Base-by-base conservation (phyloP, 2,888 invertebrate species). In the Ornithoptera priamus region DNA sequence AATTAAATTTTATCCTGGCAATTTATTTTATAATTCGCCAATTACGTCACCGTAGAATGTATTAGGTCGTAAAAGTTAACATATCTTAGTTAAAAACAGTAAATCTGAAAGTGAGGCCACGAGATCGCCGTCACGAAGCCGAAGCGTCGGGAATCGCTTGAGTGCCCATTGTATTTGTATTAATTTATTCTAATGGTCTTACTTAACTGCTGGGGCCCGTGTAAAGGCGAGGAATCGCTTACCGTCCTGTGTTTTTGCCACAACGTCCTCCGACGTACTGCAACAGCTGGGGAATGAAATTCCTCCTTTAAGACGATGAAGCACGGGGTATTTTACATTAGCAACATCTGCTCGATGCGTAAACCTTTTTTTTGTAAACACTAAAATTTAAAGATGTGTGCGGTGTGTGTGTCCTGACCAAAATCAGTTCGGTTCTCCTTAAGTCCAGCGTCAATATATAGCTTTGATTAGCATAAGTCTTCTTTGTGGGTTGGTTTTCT, bases 121-220 rank as follows among this genome's bases (percentile, higher is more conserved):
- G 12, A 46, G 50, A 3, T 30, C 50, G 30, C 42, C 66, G 65
- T 59, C 59, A 65, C 53, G 61, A 60, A 12, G 12, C 10, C 22
- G 15, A 59, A 50, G 30, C 60, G 50, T 50, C 61, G 60, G 30
- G 53, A n/a, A 53, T 50, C 58, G 60, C 53, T 36, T 53, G 50
- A 61, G 36, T 36, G 62, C 46, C 62, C 62, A 61, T 67, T 56
- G 62, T 62, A 67, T 67, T 53, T 62, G 53, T 53, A 61, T 62
- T 67, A 67, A 67, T 67, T 67, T 61, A 62, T 67, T 56, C 61
- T 67, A 56, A 67, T 67, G 62, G 67, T 67, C 22, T 36, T 24
- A 62, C 30, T 67, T 67, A 62, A 67, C 67, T 67, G 67, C 62
- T 56, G 56, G 30, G 56, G 50, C 22, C n/a, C 67, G 22, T 67